These are phyloP conservation scores for Zophobas atratus DNA, from an alignment of 1,140 invertebrate genomes.

Conservation along the genomic window DNA sequence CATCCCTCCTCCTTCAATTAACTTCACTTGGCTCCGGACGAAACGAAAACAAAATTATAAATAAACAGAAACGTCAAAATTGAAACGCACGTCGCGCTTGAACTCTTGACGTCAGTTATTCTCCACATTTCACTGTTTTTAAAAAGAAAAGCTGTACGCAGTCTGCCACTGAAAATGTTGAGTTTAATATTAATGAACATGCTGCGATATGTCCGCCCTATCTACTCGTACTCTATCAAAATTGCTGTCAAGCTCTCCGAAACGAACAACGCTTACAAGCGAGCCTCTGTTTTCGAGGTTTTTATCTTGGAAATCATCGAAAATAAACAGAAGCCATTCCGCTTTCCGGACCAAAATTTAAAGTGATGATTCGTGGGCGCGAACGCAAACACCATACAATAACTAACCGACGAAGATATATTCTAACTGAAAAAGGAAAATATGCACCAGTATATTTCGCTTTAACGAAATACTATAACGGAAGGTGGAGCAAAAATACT, in stretches of 20 bases:
- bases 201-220: neutral
- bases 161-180: neutral
- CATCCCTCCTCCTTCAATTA: slow-evolving; percentile 3
- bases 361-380: neutral
- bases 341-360: neutral
- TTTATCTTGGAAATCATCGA: neutral
- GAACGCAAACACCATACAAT: no score
- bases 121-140: no score
- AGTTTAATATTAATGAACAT: neutral
- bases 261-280: neutral
- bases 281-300: neutral
- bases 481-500: no score
- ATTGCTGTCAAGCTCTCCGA: neutral
- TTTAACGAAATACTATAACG: no score
- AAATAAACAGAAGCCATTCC: neutral
- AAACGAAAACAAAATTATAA: slow-evolving; percentile 22
- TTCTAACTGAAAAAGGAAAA: no score
- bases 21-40: slow-evolving; percentile 12
- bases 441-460: no score
- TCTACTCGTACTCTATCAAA: neutral
- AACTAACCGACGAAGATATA: no score
- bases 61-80: slow-evolving; percentile 14
- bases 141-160: no score
- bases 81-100: neutral
- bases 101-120: neutral